These are phyloP conservation scores for Conger conger DNA, from an alignment of 2,113 vertebrate genomes.

Conservation along the genomic window DNA sequence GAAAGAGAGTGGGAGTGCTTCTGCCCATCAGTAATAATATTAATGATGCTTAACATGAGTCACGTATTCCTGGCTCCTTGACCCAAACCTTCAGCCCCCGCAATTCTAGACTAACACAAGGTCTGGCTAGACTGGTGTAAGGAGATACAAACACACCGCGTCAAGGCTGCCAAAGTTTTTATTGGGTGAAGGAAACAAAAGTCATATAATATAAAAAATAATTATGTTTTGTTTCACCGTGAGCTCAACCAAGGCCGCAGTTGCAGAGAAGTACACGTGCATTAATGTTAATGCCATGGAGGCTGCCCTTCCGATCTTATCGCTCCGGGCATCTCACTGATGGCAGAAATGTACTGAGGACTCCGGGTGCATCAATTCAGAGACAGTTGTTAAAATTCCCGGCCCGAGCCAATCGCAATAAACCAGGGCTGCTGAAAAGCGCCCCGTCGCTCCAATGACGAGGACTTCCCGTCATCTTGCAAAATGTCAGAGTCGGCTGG, in stretches of 20 bases:
- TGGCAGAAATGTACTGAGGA: not conserved
- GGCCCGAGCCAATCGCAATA: not conserved
- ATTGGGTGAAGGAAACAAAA: not conserved
- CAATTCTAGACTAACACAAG: not conserved
- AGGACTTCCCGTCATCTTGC: constrained; percentile 12
- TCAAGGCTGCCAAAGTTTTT: not conserved
- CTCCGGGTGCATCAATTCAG: not conserved
- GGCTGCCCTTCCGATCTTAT: not conserved
- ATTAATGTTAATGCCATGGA: not conserved
- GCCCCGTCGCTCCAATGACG: not conserved
- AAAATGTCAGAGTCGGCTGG: constrained; percentile 10
- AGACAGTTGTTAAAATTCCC: not conserved
- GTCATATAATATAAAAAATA: not conserved
- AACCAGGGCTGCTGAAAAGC: not conserved
- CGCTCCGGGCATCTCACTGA: not conserved
- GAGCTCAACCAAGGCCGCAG: not conserved
- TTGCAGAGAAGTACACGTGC: not conserved
- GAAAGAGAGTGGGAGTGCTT: not conserved
- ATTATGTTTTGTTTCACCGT: not conserved
- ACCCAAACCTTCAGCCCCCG: not conserved
- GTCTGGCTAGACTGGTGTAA: not conserved
- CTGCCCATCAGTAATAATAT: not conserved
- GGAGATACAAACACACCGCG: not conserved
- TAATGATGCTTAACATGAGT: not conserved
- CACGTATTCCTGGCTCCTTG: constrained; percentile 1